Conservation (phyloP, 2,888 invertebrate genomes). For the Caenorhabditis zanzibari region DNA sequence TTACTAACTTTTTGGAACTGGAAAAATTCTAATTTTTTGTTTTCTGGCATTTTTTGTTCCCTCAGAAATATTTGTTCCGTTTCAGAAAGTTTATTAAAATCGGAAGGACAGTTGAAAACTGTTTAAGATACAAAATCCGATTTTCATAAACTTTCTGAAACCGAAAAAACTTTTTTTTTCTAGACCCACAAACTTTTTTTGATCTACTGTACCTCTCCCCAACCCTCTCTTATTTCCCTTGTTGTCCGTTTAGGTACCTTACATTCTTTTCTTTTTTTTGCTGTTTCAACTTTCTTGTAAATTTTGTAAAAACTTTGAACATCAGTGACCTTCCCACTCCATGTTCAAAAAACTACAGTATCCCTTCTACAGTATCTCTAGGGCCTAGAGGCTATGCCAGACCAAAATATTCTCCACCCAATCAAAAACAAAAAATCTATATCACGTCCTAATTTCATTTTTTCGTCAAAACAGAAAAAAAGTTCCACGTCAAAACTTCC, state of each 20-base stretch:
- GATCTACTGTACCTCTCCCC: background rate
- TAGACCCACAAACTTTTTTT: background rate
- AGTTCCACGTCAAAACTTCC: background rate
- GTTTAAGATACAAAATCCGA: no score
- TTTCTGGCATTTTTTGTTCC: no score
- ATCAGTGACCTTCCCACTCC: no score
- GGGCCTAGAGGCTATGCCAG: background rate
- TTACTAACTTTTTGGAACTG: no score
- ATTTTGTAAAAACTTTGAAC: no score
- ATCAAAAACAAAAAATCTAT: slow-evolving; percentile 13
- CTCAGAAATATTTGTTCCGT: no score
- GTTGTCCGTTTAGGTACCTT: background rate
- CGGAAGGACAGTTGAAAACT: no score
- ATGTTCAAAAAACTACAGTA: no score
- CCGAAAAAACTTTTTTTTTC: background rate
- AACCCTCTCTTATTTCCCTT: background rate
- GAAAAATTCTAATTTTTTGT: no score
- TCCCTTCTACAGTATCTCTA: no score
- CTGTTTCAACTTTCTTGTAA: no score
- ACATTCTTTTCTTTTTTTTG: background rate
- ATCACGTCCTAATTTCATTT: slow-evolving; percentile 18
- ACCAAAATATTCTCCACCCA: background rate
- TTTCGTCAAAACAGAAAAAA: background rate
- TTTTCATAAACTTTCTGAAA: background rate
- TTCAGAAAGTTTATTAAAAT: no score